phyloP scores from a whole-genome alignment of 2,113 vertebrate genomes.

The Hippocampus barbouri region DNA sequence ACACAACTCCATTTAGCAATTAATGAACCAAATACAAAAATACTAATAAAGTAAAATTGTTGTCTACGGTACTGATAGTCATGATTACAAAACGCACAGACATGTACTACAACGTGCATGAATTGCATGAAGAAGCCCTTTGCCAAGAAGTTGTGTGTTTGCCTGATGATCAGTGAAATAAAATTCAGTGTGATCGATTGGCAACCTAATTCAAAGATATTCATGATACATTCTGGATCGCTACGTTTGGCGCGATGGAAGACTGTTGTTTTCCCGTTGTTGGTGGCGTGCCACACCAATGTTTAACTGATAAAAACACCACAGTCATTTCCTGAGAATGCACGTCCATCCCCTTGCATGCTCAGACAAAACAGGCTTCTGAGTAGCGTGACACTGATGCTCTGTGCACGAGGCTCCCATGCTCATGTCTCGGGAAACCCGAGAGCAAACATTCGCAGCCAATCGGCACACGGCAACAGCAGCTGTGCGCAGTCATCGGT shows the following conservation, averaged over 20 bases:
- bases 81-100: too few relatives aligned
- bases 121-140: too few relatives aligned
- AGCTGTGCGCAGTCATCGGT: constrained; percentile 8
- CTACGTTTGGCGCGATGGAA: neutral
- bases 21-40: too few relatives aligned
- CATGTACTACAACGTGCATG: too few relatives aligned
- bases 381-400: constrained; percentile 14
- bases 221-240: neutral
- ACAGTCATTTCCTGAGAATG: neutral
- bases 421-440: constrained; percentile 41
- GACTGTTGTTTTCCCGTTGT: neutral
- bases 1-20: too few relatives aligned
- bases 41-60: too few relatives aligned
- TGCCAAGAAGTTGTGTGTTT: too few relatives aligned
- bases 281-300: neutral
- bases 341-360: neutral
- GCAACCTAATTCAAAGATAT: neutral
- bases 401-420: constrained; percentile 16
- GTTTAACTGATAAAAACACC: neutral
- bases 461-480: neutral
- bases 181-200: neutral
- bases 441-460: constrained; percentile 32
- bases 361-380: constrained; percentile 3
- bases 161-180: too few relatives aligned
- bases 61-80: too few relatives aligned